Evolutionary conservation across 1,140 invertebrate genomes (phyloP), one percentile per base, ranked within the genome.

Genomic region (Diachasmimorpha longicaudata): DNA sequence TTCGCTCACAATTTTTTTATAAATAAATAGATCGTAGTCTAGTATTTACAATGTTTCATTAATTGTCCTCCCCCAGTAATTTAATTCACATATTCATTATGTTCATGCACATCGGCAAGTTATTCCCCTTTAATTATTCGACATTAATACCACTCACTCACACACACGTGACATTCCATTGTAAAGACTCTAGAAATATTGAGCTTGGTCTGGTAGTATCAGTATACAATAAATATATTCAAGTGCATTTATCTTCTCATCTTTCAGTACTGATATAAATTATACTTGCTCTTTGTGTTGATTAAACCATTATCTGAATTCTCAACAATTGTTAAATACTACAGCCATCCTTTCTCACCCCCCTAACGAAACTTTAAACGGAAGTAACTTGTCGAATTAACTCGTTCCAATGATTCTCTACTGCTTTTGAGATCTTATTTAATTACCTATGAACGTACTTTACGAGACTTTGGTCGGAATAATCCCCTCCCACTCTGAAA

Each of bases 141-240:
- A 16, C 31, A 23, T 25, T 31, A 48, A 21, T 14, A 66, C 84
- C 79, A 85, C 85, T 84, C 83, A 80, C 82, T 74, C 81, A 77
- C 82, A 86, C 85, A 46, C 13, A 31, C 44, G 31, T 48, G 39
- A 46, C 23, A 48, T 31, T 48, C 44, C 63, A 84, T 88, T 88
- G 83, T 87, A 87, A 88, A 88, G 85, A 88, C 82, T 87, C 85
- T 88, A 88, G 85, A 88, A 88, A 88, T 89, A 87, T 88, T 88
- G 86, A 88, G 87, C 86, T 89, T 88, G 86, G 85, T 88, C 86
- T 88, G 85, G 86, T 31, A 31, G 31, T 31, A 31, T 89, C 86
- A 86, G 82, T 86, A 84, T 87, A 85, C 82, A 86, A 85, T 82
- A 85, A 82, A 81, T 79, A 74, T 78, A 79, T 72, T 79, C 79